phyloP scores from a whole-genome alignment of 2,113 vertebrate species.

The Xenopus tropicalis region DNA sequence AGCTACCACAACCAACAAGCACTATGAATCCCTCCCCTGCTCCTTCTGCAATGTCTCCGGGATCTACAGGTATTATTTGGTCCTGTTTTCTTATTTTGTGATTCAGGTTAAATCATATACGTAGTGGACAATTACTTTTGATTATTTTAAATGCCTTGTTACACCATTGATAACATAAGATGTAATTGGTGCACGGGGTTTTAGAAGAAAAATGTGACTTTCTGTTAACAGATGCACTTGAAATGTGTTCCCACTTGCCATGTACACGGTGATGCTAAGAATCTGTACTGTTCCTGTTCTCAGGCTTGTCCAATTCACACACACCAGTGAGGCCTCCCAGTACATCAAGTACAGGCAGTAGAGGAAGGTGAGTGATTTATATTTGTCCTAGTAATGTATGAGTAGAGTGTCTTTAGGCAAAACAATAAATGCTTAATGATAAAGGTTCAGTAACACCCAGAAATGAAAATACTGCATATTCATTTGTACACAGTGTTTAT shows the following conservation, averaged over 20 bases:
- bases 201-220: neutral
- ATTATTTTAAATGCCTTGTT: no score
- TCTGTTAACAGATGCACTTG: neutral
- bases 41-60: constrained; percentile 89
- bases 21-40: constrained; percentile 92
- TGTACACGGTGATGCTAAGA: neutral
- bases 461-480: no score
- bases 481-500: no score
- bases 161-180: neutral
- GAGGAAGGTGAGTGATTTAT: constrained; percentile 79
- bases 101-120: no score
- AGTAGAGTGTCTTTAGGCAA: no score
- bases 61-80: constrained; percentile 82
- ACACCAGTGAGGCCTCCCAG: constrained; percentile 93
- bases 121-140: no score
- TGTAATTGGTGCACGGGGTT: neutral
- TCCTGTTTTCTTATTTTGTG: neutral
- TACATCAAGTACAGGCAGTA: constrained; percentile 94
- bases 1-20: constrained; percentile 73
- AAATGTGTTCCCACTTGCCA: constrained; percentile 4
- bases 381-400: no score
- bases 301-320: constrained; percentile 90
- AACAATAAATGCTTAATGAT: neutral
- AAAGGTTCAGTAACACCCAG: neutral
- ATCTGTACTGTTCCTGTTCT: constrained; percentile 7